Evolutionary conservation across 1,140 invertebrate species (phyloP), one percentile per base, ranked within the genome.

Genomic region (Drosophila elegans): DNA sequence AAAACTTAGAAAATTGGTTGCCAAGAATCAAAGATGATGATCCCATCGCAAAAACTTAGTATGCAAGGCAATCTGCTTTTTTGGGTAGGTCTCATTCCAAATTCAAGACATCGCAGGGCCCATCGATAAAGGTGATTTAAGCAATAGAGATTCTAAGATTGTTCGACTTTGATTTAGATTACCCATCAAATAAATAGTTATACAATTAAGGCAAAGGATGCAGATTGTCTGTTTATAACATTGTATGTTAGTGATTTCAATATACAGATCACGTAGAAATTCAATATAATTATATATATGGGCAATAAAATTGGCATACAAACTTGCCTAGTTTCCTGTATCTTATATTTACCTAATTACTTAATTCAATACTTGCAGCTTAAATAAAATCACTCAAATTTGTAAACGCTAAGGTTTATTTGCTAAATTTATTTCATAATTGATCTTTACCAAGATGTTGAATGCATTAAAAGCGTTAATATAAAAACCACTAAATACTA

Each of bases 41-140:
- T 57, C 46, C 55, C 61, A 63, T 60, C 60, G 56, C 49, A 2
- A 46, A 46, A 29, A 46, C 27, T 62, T 62, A 16, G 64, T 68
- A 68, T 68, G 61, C 64, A 66, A 27, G 29, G 0, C 16, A 11
- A 13, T 45, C 42, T 11, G 10, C 25, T 46, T 16, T 52, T 64
- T 64, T 61, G 62, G 62, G 62, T 61, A 25, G 56, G 62, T 51
- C 63, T 67, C 63, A 67, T 67, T 67, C 45, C 16, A 25, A 36
- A 67, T 67, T 64, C 63, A 63, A 62, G 56, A 34, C 61, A 27
- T 61, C 56, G 27, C 32, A 21, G 49, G 49, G 49, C 49, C 32
- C 49, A 60, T 63, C 61, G 61, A 38, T 53, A 38, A 12, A 53
- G 32, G 34, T 38, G 13, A 63, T 63, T 60, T 29, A 36, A 63